Evolutionary conservation across 2,888 invertebrate species (phyloP).

Genomic region (Zelleria hepariella): DNA sequence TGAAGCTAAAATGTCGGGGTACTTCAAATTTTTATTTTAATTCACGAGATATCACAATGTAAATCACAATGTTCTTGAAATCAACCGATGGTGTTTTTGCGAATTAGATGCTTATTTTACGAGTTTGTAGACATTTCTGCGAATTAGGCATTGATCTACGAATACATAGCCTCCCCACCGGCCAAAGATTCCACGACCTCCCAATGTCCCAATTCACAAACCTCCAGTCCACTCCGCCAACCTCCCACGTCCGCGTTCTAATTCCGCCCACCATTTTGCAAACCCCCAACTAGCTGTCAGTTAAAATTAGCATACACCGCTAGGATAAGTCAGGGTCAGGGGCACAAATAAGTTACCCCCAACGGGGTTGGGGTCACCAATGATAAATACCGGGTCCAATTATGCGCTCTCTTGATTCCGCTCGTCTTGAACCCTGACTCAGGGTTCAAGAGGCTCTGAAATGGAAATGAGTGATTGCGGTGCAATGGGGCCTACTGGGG

Average conservation of each 20-base stretch:
- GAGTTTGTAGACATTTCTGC: too few species aligned
- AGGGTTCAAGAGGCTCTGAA: not conserved
- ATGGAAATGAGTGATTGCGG: not conserved
- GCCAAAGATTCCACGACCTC: too few species aligned
- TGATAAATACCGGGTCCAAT: conserved; percentile 37
- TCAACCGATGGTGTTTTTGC: too few species aligned
- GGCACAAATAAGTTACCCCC: not conserved
- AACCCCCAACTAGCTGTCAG: conserved; percentile 13
- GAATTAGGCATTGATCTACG: too few species aligned
- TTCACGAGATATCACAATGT: too few species aligned
- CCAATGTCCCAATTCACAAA: too few species aligned
- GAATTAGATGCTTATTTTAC: too few species aligned
- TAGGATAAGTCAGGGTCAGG: conserved; percentile 34
- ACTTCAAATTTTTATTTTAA: too few species aligned
- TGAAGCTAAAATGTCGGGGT: too few species aligned
- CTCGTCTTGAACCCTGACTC: conserved; percentile 1
- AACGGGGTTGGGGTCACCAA: conserved; percentile 28
- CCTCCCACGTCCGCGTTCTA: conserved; percentile 12
- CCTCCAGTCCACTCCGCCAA: too few species aligned
- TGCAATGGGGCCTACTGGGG: not conserved
- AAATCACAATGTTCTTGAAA: too few species aligned
- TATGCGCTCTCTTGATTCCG: conserved; percentile 20
- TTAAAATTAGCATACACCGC: conserved; percentile 45
- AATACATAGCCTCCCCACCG: too few species aligned
- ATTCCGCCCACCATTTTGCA: conserved; percentile 18